These are phyloP conservation scores for Harpalus rufipes DNA, from an alignment of 2,888 invertebrate genomes.

Conservation along the genomic window DNA sequence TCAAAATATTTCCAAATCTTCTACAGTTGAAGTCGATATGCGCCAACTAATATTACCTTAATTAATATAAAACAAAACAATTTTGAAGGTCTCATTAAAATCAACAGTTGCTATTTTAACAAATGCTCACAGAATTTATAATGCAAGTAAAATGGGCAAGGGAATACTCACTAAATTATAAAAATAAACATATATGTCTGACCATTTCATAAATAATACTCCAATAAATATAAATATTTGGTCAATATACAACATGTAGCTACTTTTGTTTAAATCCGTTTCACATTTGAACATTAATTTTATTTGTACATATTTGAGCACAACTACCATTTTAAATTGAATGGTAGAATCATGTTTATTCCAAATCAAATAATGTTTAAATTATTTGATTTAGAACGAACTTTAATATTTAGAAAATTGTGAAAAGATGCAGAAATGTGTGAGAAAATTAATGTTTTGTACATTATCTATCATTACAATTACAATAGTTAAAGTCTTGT, in stretches of 20 bases:
- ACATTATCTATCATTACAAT: not conserved
- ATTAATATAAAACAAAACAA: slow-evolving; percentile 51
- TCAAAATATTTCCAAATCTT: not conserved
- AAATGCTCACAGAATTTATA: slow-evolving; percentile 49
- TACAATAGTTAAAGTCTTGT: slow-evolving; percentile 20
- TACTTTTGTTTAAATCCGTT: slow-evolving; percentile 51
- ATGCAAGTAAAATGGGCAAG: slow-evolving; percentile 59
- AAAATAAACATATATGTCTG: slow-evolving; percentile 40
- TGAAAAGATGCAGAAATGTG: slow-evolving; percentile 13
- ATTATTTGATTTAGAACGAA: slow-evolving; percentile 14
- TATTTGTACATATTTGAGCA: slow-evolving; percentile 56
- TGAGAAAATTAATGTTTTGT: slow-evolving; percentile 38
- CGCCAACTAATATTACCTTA: slow-evolving; percentile 40
- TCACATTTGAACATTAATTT: slow-evolving; percentile 50
- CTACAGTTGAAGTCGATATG: slow-evolving; percentile 31
- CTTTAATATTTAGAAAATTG: slow-evolving; percentile 12
- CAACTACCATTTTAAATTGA: not conserved
- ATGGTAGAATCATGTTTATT: slow-evolving; percentile 23
- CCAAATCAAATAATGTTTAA: slow-evolving; percentile 5
- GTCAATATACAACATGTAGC: slow-evolving; percentile 63
- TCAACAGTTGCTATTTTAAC: slow-evolving; percentile 58
- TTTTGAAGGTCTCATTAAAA: slow-evolving; percentile 32
- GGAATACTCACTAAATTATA: slow-evolving; percentile 50
- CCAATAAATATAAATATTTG: slow-evolving; percentile 67
- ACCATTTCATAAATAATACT: slow-evolving; percentile 65